These are phyloP conservation scores for Sebastes taczanowskii DNA, from an alignment of 2,797 vertebrate species.

Conservation along the genomic window DNA sequence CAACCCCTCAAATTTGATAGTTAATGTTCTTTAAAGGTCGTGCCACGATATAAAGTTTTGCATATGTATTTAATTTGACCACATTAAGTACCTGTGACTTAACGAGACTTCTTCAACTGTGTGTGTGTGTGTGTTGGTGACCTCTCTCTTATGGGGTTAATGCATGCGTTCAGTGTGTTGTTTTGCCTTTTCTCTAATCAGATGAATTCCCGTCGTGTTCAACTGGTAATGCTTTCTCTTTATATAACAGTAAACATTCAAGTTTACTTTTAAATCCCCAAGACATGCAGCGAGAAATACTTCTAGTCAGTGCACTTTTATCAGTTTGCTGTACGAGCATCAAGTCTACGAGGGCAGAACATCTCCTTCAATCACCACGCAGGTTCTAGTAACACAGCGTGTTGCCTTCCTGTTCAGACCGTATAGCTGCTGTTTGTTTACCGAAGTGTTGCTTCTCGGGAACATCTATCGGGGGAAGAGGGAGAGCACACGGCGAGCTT, in stretches of 20 bases:
- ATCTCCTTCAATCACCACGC: neutral
- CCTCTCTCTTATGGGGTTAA: conserved; percentile 23
- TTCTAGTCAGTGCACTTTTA: neutral
- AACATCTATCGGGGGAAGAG: conserved; percentile 11
- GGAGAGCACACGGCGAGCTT: conserved; percentile 22
- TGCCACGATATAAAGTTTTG: neutral
- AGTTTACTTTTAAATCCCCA: neutral
- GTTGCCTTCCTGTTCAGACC: conserved; percentile 7
- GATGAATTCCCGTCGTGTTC: conserved; percentile 17
- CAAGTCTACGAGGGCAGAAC: neutral
- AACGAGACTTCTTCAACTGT: neutral
- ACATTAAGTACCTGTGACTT: neutral
- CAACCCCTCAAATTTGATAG: neutral
- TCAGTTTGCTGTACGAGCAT: neutral
- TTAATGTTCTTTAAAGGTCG: neutral
- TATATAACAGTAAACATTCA: neutral
- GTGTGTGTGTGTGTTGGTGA: neutral
- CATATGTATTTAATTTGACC: neutral
- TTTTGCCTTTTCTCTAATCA: conserved; percentile 34
- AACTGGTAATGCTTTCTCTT: neutral
- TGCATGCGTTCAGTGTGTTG: conserved; percentile 35
- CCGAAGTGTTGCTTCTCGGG: conserved; percentile 5
- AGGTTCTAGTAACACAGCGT: conserved; percentile 19
- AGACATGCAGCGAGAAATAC: neutral
- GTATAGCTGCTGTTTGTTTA: conserved; percentile 16